phyloP scores from a whole-genome alignment of 1,140 invertebrate genomes.

The Odontomachus brunneus region DNA sequence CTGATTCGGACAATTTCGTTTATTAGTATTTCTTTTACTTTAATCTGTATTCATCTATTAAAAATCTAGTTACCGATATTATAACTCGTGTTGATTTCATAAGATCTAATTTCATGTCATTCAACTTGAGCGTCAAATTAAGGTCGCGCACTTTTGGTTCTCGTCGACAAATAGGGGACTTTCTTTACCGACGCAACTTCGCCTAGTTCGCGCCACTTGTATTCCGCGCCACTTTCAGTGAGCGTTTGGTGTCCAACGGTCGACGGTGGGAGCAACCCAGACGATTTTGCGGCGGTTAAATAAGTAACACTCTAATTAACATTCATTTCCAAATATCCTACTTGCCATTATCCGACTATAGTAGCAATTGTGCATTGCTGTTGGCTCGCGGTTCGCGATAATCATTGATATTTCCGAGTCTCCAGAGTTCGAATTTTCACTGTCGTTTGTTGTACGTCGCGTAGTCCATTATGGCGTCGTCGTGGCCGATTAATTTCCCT shows the following conservation, averaged over 20 bases:
- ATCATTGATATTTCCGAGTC: background rate
- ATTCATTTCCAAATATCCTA: background rate
- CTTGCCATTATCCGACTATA: background rate
- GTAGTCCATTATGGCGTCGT: background rate
- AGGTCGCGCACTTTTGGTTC: background rate
- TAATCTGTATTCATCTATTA: no score
- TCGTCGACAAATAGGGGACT: background rate
- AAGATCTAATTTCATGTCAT: background rate
- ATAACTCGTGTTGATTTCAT: background rate
- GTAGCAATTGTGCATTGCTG: background rate
- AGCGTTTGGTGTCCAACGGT: background rate
- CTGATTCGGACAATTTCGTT: slow-evolving; percentile 67
- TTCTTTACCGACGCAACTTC: slow-evolving; percentile 7
- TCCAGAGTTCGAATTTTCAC: background rate
- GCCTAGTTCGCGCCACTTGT: background rate
- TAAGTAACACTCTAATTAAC: slow-evolving; percentile 9
- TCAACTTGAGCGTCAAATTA: background rate
- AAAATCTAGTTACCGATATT: no score
- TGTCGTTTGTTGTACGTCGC: background rate
- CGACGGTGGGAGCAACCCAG: background rate
- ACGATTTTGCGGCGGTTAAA: background rate
- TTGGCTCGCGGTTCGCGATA: background rate
- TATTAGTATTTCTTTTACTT: no score
- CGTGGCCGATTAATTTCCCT: background rate
- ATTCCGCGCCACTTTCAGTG: background rate